phyloP scores from a whole-genome alignment of 30 jellyfish, hydroid and myxozoan species.

The Aurelia sp. region DNA sequence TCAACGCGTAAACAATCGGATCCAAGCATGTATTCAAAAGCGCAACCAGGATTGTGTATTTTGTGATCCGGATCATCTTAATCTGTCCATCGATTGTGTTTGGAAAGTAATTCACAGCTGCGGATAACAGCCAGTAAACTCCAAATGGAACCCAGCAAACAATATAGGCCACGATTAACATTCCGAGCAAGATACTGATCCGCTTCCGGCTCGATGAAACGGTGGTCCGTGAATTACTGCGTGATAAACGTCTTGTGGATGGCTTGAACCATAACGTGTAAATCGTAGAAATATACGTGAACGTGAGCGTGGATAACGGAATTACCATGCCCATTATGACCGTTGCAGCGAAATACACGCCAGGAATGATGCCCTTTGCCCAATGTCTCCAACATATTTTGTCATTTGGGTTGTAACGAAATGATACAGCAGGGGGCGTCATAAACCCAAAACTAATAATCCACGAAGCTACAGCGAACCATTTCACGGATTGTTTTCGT shows the following conservation, averaged over 20 bases:
- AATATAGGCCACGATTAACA: slow-evolving; percentile 77
- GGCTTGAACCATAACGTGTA: slow-evolving; percentile 89
- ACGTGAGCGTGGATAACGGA: slow-evolving; percentile 81
- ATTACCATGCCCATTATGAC: slow-evolving; percentile 72
- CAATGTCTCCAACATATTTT: slow-evolving; percentile 85
- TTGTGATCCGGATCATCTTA: slow-evolving; percentile 65
- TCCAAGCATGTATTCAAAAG: slow-evolving; percentile 77
- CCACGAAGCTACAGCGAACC: slow-evolving; percentile 71
- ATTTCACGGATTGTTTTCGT: slow-evolving; percentile 58
- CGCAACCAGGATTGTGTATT: slow-evolving; percentile 81
- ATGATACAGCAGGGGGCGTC: slow-evolving; percentile 86
- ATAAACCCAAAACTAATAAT: slow-evolving; percentile 59
- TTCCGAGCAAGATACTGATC: slow-evolving; percentile 79
- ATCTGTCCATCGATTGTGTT: slow-evolving; percentile 67
- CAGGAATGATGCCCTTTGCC: slow-evolving; percentile 87
- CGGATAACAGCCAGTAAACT: slow-evolving; percentile 90
- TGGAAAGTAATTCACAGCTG: slow-evolving; percentile 72
- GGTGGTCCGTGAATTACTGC: slow-evolving; percentile 64
- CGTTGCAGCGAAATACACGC: slow-evolving; percentile 75
- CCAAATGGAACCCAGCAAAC: slow-evolving; percentile 96
- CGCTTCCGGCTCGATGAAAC: slow-evolving; percentile 66
- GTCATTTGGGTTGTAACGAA: slow-evolving; percentile 69
- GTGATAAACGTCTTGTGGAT: slow-evolving; percentile 30
- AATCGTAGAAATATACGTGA: slow-evolving; percentile 85
- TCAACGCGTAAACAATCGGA: slow-evolving; percentile 91